These are phyloP conservation scores for Biston betularia DNA, from an alignment of 2,888 invertebrate species.

Conservation along the genomic window DNA sequence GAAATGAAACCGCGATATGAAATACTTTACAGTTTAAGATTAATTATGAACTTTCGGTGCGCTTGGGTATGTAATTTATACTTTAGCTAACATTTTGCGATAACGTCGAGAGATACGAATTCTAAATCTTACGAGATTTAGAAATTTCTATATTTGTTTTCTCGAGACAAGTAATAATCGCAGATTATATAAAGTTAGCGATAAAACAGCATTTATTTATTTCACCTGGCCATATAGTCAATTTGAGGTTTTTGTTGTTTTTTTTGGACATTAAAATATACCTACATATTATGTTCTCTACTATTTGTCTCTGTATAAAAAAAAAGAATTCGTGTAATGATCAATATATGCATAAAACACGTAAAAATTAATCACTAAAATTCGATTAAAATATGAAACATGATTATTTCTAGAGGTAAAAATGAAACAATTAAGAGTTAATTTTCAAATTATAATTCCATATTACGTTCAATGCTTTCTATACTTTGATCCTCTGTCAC, in stretches of 20 bases:
- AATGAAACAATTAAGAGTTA: not conserved
- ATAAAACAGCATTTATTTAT: too few relatives aligned
- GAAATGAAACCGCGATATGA: slow-evolving; percentile 24
- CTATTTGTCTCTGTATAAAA: too few relatives aligned
- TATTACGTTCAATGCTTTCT: slow-evolving; percentile 29
- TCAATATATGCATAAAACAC: too few relatives aligned
- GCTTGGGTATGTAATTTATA: slow-evolving; percentile 17
- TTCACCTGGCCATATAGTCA: too few relatives aligned
- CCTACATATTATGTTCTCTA: too few relatives aligned
- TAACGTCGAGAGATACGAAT: slow-evolving; percentile 6
- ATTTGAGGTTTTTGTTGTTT: too few relatives aligned
- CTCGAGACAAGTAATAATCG: not conserved
- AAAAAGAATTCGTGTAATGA: too few relatives aligned
- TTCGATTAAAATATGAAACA: too few relatives aligned
- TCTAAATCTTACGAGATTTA: slow-evolving; percentile 20
- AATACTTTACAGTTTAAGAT: slow-evolving; percentile 29
- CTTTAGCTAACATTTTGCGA: slow-evolving; percentile 20
- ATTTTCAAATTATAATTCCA: slow-evolving; percentile 16
- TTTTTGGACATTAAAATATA: too few relatives aligned
- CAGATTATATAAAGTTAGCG: not conserved
- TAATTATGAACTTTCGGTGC: slow-evolving; percentile 21
- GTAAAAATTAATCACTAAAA: too few relatives aligned
- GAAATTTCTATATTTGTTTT: slow-evolving; percentile 3
- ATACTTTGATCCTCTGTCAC: slow-evolving; percentile 47
- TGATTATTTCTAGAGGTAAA: not conserved